These are phyloP conservation scores for Symphodus melops DNA, from an alignment of 2,113 vertebrate genomes.

Conservation along the genomic window DNA sequence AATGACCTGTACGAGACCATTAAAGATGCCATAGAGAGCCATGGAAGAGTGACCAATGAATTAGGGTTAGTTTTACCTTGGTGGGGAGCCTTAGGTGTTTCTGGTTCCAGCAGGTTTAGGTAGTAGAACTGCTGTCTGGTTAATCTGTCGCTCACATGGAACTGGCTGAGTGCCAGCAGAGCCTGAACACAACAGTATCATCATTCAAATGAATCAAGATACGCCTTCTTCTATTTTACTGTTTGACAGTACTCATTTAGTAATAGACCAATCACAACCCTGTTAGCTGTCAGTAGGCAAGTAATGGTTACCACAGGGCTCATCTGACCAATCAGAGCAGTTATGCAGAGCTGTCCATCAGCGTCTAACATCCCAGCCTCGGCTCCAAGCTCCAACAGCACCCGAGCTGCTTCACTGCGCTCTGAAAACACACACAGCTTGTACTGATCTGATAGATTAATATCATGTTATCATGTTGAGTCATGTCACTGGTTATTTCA, in stretches of 20 bases:
- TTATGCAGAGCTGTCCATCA: slow-evolving; percentile 80
- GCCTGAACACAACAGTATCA: slow-evolving; percentile 59
- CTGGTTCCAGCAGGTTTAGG: slow-evolving; percentile 79
- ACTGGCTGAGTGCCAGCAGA: slow-evolving; percentile 75
- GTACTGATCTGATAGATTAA: not conserved
- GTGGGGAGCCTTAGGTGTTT: not conserved
- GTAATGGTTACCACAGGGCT: slow-evolving; percentile 69
- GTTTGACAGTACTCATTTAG: too few species aligned
- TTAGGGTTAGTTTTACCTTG: slow-evolving; percentile 9
- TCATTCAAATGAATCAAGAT: not conserved
- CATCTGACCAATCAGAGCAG: slow-evolving; percentile 77
- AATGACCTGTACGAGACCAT: too few species aligned
- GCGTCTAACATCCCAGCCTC: slow-evolving; percentile 72
- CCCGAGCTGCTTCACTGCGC: slow-evolving; percentile 67
- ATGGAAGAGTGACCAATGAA: not conserved
- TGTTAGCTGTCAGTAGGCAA: not conserved
- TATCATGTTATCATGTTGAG: too few species aligned
- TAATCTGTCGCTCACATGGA: slow-evolving; percentile 73
- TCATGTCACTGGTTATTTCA: not conserved
- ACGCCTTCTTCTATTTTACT: too few species aligned
- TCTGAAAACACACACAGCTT: slow-evolving; percentile 59
- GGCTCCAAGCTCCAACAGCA: slow-evolving; percentile 73
- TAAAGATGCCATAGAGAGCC: not conserved
- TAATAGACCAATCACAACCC: not conserved
- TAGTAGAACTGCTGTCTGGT: slow-evolving; percentile 76